Percentiles rank a stretch among this genome's conserved stretches.
Conservation (phyloP, 2,797 vertebrate species). For the Orestias chungarensis region DNA sequence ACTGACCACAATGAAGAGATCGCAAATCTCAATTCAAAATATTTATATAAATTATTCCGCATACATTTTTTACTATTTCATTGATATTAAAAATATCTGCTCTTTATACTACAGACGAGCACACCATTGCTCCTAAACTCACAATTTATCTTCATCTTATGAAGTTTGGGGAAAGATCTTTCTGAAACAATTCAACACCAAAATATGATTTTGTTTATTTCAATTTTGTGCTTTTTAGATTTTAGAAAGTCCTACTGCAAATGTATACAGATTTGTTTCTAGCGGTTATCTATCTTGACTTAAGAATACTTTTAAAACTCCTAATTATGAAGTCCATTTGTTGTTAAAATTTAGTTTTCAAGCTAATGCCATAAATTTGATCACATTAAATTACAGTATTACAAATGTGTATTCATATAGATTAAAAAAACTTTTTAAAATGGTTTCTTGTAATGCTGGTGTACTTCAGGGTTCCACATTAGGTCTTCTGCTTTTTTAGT, state of each 20-base stretch:
- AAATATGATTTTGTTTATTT: too few relatives aligned
- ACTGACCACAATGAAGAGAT: neutral
- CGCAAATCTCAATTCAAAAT: too few relatives aligned
- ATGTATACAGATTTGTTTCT: neutral
- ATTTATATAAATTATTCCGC: too few relatives aligned
- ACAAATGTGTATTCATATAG: too few relatives aligned
- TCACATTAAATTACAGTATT: too few relatives aligned
- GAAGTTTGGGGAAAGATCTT: too few relatives aligned
- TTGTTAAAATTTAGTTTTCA: too few relatives aligned
- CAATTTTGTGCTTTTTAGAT: too few relatives aligned
- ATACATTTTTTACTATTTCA: neutral
- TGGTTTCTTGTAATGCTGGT: neutral
- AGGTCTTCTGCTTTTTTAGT: neutral
- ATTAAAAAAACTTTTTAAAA: too few relatives aligned
- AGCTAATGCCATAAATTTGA: too few relatives aligned
- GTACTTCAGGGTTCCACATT: neutral
- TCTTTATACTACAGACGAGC: neutral
- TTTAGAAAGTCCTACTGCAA: neutral
- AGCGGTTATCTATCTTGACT: neutral
- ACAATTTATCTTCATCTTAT: neutral
- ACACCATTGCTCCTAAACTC: neutral
- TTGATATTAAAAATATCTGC: neutral
- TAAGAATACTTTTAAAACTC: too few relatives aligned
- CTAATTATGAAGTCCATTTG: too few relatives aligned
- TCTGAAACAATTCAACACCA: neutral